A percentile compares a stretch with the other conserved stretches of the same genome.
These are phyloP conservation scores for Eupeodes latifasciatus DNA, from an alignment of 2,888 invertebrate species.

Conservation along the genomic window DNA sequence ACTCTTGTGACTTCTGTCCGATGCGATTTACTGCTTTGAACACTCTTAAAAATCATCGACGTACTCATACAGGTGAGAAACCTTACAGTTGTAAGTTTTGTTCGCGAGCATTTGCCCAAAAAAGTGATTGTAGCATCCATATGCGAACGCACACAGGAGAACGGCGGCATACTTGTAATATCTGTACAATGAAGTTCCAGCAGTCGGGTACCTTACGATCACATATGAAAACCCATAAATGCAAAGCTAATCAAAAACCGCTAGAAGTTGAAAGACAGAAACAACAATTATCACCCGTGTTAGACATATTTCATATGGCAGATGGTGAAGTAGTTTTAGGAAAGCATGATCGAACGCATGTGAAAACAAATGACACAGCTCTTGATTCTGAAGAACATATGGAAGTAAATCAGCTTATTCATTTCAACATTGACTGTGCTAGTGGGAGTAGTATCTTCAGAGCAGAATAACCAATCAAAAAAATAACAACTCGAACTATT, in stretches of 20 bases:
- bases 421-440: constrained; percentile 72
- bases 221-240: constrained; percentile 84
- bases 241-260: neutral
- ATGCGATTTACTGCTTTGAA: constrained; percentile 86
- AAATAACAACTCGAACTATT: neutral
- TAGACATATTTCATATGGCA: constrained; percentile 56
- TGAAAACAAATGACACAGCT: neutral
- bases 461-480: constrained; percentile 37
- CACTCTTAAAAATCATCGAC: constrained; percentile 86
- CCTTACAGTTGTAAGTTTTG: constrained; percentile 86
- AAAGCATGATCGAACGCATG: constrained; percentile 17
- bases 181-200: constrained; percentile 85
- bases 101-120: constrained; percentile 86
- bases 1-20: constrained; percentile 86
- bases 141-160: constrained; percentile 86
- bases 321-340: constrained; percentile 74
- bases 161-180: constrained; percentile 79
- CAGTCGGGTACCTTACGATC: constrained; percentile 85
- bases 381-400: neutral
- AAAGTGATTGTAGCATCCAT: constrained; percentile 86
- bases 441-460: constrained; percentile 52
- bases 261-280: neutral
- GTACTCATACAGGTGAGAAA: constrained; percentile 86
- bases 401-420: constrained; percentile 60
- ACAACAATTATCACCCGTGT: constrained; percentile 7